Conservation (phyloP, 35 echinoderm and acorn worm genomes). For the Patiria miniata region DNA sequence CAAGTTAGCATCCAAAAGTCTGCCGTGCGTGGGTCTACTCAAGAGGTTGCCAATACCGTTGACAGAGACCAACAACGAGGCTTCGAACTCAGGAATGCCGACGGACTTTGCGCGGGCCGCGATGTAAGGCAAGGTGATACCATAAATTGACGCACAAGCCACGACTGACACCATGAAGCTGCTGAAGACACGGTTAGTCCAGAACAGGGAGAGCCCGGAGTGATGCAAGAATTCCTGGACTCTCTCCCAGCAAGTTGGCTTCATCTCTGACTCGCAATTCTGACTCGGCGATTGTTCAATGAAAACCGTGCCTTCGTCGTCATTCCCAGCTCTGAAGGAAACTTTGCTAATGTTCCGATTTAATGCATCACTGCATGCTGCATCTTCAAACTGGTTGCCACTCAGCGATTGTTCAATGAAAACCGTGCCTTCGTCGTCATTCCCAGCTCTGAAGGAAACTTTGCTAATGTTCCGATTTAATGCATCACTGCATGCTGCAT, state of each 20-base stretch:
- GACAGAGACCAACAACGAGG: conserved; percentile 33
- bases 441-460: too few species aligned
- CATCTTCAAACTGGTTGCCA: background rate
- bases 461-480: background rate
- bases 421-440: background rate
- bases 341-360: background rate
- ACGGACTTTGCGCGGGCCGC: conserved; percentile 30
- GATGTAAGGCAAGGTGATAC: conserved; percentile 22
- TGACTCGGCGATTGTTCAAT: too few species aligned
- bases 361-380: background rate
- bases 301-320: background rate
- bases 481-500: background rate
- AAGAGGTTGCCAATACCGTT: conserved; percentile 31
- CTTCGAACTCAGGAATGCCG: background rate
- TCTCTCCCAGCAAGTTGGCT: background rate
- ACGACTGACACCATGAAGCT: background rate
- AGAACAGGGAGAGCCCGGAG: conserved; percentile 17
- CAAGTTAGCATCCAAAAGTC: conserved; percentile 27
- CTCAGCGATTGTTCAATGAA: too few species aligned
- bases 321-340: too few species aligned
- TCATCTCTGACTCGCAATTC: background rate
- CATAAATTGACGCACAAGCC: background rate
- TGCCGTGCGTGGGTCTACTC: conserved; percentile 12
- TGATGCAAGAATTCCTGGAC: background rate
- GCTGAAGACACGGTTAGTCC: conserved; percentile 26